Conservation (phyloP, 2,797 vertebrate species). For the Hypotaenidia philippensis region DNA sequence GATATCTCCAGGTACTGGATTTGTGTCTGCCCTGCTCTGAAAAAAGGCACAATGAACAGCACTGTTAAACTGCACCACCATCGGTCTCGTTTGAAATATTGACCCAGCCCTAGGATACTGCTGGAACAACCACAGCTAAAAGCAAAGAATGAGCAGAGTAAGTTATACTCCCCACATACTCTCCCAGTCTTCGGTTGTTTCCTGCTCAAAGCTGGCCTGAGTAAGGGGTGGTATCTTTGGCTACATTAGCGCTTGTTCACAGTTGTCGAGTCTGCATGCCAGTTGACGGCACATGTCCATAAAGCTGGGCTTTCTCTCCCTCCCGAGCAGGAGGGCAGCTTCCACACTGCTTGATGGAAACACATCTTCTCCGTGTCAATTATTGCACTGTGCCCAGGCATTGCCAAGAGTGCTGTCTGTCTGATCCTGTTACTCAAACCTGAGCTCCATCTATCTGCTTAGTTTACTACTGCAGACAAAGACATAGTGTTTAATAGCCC, state of each 20-base stretch:
- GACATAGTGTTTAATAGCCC: not conserved
- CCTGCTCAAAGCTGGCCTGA: not conserved
- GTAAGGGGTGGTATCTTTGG: not conserved
- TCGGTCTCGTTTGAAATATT: not conserved
- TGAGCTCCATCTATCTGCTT: not conserved
- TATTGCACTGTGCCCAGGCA: not conserved
- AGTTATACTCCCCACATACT: not conserved
- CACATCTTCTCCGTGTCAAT: not conserved
- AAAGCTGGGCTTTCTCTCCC: not conserved
- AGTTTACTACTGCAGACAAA: not conserved
- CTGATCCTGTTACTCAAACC: not conserved
- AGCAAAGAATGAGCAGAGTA: not conserved
- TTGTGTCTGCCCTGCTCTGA: not conserved
- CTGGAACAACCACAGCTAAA: fast-evolving
- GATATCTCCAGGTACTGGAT: not conserved
- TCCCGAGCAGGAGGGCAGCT: not conserved
- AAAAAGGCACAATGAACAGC: not conserved
- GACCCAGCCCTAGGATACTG: fast-evolving
- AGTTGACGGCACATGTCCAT: not conserved
- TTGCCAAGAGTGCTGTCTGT: not conserved
- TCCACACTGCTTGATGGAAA: not conserved
- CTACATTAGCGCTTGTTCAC: not conserved
- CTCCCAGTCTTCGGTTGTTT: not conserved
- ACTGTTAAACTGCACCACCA: not conserved
- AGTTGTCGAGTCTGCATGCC: fast-evolving